Conservation (phyloP, 2,113 vertebrate genomes). For the Mesembrinibis cayennensis region DNA sequence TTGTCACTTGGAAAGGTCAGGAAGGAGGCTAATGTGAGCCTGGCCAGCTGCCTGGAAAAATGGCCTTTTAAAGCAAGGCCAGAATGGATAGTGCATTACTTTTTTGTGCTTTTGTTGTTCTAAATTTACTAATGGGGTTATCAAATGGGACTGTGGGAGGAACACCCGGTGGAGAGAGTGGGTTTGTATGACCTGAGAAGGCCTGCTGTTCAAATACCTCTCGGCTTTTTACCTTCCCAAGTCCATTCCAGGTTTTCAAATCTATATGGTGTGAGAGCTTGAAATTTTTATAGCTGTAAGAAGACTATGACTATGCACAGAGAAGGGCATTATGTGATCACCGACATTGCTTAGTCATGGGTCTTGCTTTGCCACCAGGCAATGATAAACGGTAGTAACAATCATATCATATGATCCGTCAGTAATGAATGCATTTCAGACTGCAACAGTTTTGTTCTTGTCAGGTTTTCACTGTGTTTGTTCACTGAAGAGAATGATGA, state of each 20-base stretch:
- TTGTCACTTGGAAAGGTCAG: background rate
- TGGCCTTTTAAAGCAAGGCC: background rate
- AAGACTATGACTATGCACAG: background rate
- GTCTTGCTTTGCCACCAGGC: background rate
- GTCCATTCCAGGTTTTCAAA: background rate
- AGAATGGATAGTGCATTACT: background rate
- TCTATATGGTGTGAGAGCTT: background rate
- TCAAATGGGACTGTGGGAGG: background rate
- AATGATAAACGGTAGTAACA: background rate
- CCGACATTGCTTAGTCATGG: background rate
- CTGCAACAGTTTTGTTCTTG: background rate
- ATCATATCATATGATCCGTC: background rate
- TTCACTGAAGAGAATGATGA: constrained; percentile 16
- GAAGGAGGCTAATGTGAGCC: background rate
- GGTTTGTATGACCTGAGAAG: background rate
- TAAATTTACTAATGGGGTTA: background rate
- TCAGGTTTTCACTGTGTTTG: constrained; percentile 8
- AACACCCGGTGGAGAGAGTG: background rate
- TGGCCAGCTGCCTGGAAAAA: background rate
- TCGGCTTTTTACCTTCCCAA: background rate
- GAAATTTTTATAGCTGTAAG: background rate
- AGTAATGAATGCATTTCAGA: background rate
- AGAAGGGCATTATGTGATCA: background rate
- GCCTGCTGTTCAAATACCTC: background rate
- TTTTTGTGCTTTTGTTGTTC: background rate